These are phyloP conservation scores for Drosophila hydei DNA, from an alignment of 1,140 invertebrate genomes.

Conservation along the genomic window DNA sequence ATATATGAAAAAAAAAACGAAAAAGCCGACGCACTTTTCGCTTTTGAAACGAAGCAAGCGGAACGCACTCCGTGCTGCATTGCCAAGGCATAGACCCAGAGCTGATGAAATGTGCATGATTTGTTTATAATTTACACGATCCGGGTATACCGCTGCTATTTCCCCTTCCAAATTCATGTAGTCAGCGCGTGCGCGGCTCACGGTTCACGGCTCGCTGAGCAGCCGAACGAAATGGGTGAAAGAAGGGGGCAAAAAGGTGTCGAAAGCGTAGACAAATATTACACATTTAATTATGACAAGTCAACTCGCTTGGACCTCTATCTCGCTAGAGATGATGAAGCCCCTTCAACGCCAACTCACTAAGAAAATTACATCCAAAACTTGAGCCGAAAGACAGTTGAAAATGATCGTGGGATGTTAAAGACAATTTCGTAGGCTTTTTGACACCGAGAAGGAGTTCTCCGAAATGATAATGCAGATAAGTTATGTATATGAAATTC, in stretches of 20 bases:
- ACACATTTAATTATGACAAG: slow-evolving; percentile 79
- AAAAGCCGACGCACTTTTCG: slow-evolving; percentile 65
- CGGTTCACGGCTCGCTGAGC: slow-evolving; percentile 45
- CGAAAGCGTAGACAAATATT: slow-evolving; percentile 72
- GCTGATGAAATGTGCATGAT: slow-evolving; percentile 68
- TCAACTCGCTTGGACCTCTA: slow-evolving; percentile 17
- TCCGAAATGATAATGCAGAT: slow-evolving; percentile 10
- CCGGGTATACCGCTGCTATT: neutral
- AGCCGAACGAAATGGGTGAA: neutral
- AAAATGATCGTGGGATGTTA: slow-evolving; percentile 35
- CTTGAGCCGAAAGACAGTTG: slow-evolving; percentile 7
- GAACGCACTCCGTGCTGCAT: slow-evolving; percentile 45
- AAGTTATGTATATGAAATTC: too few relatives aligned
- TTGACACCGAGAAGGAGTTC: slow-evolving; percentile 17
- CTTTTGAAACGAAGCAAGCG: slow-evolving; percentile 67
- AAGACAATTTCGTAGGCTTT: neutral
- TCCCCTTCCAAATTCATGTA: neutral
- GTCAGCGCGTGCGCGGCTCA: slow-evolving; percentile 40
- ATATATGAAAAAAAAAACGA: neutral
- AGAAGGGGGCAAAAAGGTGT: slow-evolving; percentile 50
- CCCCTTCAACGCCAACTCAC: slow-evolving; percentile 18
- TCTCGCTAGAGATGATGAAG: slow-evolving; percentile 6
- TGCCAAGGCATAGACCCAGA: slow-evolving; percentile 17
- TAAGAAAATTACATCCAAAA: slow-evolving; percentile 41
- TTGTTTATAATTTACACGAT: slow-evolving; percentile 65